A percentile compares a stretch with the other conserved stretches of the same genome.
phyloP scores from a whole-genome alignment of 2,113 vertebrate genomes.

The Mixornis gularis region DNA sequence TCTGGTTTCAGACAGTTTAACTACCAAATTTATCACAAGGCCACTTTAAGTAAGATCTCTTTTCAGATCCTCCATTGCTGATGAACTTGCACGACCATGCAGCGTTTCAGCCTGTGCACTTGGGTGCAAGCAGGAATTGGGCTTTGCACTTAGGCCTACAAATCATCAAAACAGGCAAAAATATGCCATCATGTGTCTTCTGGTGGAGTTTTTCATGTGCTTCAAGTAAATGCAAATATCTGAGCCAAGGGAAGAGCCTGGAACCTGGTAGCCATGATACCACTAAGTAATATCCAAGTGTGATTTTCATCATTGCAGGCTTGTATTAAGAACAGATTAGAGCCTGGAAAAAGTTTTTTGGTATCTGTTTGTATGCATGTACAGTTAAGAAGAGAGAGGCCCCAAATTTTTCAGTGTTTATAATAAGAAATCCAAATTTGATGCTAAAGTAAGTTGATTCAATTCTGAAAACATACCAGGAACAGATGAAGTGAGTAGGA shows the following conservation, averaged over 20 bases:
- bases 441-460: constrained; percentile 12
- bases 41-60: neutral
- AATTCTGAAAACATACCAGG: constrained; percentile 5
- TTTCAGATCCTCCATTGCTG: neutral
- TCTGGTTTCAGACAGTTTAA: neutral
- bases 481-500: constrained; percentile 58
- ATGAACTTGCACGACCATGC: neutral
- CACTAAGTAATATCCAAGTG: neutral
- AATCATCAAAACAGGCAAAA: neutral
- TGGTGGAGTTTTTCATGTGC: neutral
- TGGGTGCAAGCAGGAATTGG: accelerated
- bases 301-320: neutral
- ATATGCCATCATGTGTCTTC: neutral
- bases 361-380: neutral
- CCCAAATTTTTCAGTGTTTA: constrained; percentile 22
- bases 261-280: neutral
- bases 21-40: neutral
- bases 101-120: neutral
- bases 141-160: neutral
- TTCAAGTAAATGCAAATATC: neutral
- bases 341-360: neutral
- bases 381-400: neutral
- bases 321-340: neutral
- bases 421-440: constrained; percentile 21
- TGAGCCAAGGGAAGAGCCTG: neutral